Conservation (phyloP, 2,888 invertebrate genomes). For the Hedychridium roseum region DNA sequence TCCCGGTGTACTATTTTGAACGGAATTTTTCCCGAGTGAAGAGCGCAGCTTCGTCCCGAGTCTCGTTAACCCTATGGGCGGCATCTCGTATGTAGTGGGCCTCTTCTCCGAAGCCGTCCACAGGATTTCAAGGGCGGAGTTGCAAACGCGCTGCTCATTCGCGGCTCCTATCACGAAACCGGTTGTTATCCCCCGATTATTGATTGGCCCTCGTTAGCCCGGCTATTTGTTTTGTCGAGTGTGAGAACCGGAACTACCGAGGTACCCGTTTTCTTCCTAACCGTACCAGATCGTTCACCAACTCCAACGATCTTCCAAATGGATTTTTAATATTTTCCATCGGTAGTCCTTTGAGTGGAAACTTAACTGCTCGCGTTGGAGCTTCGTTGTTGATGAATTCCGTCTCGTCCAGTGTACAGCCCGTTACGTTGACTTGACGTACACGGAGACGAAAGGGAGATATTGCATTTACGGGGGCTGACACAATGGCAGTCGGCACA, state of each 20-base stretch:
- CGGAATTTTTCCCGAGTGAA: too few species aligned
- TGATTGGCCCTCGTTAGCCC: constrained; percentile 57
- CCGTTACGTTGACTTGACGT: too few species aligned
- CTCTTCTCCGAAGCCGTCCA: constrained; percentile 34
- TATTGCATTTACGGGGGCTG: too few species aligned
- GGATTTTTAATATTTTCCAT: neutral
- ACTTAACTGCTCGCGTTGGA: too few species aligned
- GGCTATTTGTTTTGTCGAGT: constrained; percentile 47
- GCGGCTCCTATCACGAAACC: constrained; percentile 44
- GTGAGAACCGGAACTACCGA: constrained; percentile 53
- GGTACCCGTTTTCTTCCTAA: too few species aligned
- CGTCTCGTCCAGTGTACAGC: too few species aligned
- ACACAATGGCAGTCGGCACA: too few species aligned
- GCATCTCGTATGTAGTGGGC: constrained; percentile 23
- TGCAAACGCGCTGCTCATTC: constrained; percentile 41
- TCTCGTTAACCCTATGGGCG: constrained; percentile 31
- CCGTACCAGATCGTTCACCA: too few species aligned
- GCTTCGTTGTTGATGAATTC: too few species aligned
- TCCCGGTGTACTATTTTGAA: too few species aligned
- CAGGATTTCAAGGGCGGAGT: constrained; percentile 53
- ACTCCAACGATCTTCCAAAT: neutral
- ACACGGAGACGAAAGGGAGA: too few species aligned
- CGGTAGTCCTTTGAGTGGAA: too few species aligned
- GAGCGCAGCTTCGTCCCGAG: neutral
- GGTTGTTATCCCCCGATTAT: constrained; percentile 58